A percentile compares a stretch with the other conserved stretches of the same genome.
phyloP scores from a whole-genome alignment of 1,140 invertebrate species.

The Magallana ariakensis region DNA sequence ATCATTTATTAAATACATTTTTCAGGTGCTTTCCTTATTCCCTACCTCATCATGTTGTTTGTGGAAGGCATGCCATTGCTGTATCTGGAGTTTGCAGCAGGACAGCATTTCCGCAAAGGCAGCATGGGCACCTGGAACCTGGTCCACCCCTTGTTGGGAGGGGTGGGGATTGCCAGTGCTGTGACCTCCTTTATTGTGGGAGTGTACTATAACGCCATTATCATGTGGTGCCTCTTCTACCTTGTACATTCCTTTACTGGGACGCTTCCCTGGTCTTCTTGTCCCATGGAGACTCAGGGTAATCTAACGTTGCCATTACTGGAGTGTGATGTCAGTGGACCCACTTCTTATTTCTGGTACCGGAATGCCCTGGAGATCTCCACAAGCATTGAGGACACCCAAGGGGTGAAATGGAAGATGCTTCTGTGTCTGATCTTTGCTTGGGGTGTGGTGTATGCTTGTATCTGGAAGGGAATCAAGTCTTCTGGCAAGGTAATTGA shows the following conservation, averaged over 20 bases:
- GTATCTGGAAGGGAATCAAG: conserved; percentile 98
- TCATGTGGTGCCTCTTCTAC: conserved; percentile 98
- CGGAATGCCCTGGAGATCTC: conserved; percentile 72
- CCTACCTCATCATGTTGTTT: conserved; percentile 75
- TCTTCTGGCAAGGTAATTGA: conserved; percentile 92
- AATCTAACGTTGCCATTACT: conserved; percentile 63
- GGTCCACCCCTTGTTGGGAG: conserved; percentile 79
- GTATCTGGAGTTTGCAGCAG: conserved; percentile 73
- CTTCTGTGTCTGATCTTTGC: conserved; percentile 92
- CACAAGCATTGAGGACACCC: conserved; percentile 81
- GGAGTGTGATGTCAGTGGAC: conserved; percentile 70
- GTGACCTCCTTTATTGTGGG: conserved; percentile 98
- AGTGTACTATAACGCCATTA: conserved; percentile 98
- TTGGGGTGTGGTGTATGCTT: conserved; percentile 97
- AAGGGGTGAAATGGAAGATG: conserved; percentile 92
- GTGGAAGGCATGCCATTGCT: conserved; percentile 74
- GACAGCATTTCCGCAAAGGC: conserved; percentile 70
- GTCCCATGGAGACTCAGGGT: conserved; percentile 78
- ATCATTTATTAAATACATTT: neutral
- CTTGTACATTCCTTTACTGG: conserved; percentile 81
- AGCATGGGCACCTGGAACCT: conserved; percentile 71
- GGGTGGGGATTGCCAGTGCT: conserved; percentile 97
- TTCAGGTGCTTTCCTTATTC: conserved; percentile 76
- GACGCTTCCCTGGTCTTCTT: conserved; percentile 94
- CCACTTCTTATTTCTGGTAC: conserved; percentile 76